A percentile compares a stretch with the other conserved stretches of the same genome.
Conservation (phyloP, 1,140 invertebrate species). For the Musca vetustissima region DNA sequence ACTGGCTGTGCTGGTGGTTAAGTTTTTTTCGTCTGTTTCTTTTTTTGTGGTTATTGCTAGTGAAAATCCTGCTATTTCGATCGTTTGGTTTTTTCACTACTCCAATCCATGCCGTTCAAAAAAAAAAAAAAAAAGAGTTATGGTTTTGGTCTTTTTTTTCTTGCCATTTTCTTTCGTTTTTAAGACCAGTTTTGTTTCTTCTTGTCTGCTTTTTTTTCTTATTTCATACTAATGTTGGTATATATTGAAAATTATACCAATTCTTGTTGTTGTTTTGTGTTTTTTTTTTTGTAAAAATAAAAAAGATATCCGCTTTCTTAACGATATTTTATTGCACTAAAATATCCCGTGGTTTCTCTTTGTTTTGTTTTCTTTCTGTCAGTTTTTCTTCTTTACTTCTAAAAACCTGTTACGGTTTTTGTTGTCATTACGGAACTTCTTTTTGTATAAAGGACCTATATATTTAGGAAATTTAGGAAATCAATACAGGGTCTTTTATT, state of each 20-base stretch:
- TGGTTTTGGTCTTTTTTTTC: background rate
- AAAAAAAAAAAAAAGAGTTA: background rate
- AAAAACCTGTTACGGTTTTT: too few species aligned
- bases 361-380: background rate
- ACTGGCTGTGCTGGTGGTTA: background rate
- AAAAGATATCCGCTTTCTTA: conserved; percentile 10
- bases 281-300: too few species aligned
- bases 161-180: background rate
- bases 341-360: conserved; percentile 16
- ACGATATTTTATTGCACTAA: conserved; percentile 1
- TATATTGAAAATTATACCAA: too few species aligned
- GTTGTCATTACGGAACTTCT: too few species aligned
- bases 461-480: too few species aligned
- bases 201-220: too few species aligned
- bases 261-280: too few species aligned
- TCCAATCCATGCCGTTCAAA: background rate
- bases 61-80: background rate
- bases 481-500: too few species aligned
- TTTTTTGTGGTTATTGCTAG: background rate
- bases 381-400: background rate
- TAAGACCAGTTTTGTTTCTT: background rate
- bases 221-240: too few species aligned
- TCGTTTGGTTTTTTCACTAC: background rate
- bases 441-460: too few species aligned
- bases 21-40: too few species aligned